Evolutionary conservation across 2,113 vertebrate species (phyloP).

Genomic region (Nestor notabilis): DNA sequence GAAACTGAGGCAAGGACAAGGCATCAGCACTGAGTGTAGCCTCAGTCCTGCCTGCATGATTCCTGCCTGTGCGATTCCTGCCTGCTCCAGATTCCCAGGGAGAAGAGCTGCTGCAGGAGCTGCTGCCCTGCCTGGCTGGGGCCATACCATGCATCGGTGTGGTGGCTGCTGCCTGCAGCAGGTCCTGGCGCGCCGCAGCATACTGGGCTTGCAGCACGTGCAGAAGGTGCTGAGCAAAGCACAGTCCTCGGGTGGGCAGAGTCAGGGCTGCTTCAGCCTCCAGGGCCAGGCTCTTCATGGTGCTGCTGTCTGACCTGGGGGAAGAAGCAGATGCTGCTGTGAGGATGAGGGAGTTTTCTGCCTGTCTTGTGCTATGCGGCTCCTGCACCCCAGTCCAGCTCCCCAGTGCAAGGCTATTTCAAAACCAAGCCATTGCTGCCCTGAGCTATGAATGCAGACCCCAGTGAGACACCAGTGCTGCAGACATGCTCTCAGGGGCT

Average conservation of each 20-base stretch:
- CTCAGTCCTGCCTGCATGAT: background rate
- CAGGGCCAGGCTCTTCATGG: conserved; percentile 18
- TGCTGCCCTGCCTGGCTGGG: background rate
- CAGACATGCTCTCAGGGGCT: rapidly evolving
- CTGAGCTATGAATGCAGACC: background rate
- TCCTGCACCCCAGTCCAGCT: background rate
- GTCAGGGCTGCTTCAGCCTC: background rate
- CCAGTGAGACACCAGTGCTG: background rate
- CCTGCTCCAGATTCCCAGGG: background rate
- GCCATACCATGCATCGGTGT: conserved; percentile 80
- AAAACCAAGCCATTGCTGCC: background rate
- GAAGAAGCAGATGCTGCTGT: background rate
- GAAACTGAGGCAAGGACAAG: background rate
- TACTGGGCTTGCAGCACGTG: conserved; percentile 77
- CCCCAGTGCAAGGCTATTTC: background rate
- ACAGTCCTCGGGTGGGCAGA: background rate
- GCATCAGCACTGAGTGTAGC: background rate
- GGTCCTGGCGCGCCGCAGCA: conserved; percentile 71
- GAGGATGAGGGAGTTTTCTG: background rate
- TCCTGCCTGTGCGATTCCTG: too few species aligned
- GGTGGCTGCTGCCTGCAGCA: conserved; percentile 80
- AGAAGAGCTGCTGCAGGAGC: background rate
- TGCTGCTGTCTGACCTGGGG: conserved; percentile 64
- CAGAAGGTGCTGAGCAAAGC: conserved; percentile 74
- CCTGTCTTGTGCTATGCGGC: rapidly evolving